phyloP scores from a whole-genome alignment of 2,113 vertebrate genomes.

The Dromiciops gliroides region DNA sequence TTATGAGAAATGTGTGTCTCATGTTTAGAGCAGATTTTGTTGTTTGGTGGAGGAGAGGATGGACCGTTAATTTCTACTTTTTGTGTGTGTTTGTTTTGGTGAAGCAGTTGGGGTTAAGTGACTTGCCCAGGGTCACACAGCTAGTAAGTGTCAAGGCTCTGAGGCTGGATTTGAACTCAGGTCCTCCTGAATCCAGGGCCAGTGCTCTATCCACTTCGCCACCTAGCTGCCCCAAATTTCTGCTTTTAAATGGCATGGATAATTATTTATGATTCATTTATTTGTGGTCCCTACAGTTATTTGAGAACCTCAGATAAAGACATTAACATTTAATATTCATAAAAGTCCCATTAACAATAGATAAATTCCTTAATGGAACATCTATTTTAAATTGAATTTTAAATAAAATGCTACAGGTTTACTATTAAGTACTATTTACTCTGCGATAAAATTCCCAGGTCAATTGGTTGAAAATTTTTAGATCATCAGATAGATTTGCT shows the following conservation, averaged over 20 bases:
- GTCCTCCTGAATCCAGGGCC: no score
- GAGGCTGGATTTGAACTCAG: no score
- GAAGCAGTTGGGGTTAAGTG: no score
- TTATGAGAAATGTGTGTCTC: background rate
- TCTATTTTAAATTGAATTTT: slow-evolving; percentile 48
- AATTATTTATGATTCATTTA: slow-evolving; percentile 31
- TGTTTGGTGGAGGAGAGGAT: background rate
- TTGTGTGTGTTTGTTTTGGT: no score
- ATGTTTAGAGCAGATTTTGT: background rate
- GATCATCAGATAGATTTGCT: slow-evolving; percentile 39
- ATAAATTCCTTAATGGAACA: slow-evolving; percentile 18
- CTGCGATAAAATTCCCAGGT: background rate
- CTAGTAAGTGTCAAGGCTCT: no score
- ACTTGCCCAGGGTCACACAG: no score
- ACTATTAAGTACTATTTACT: slow-evolving; percentile 14
- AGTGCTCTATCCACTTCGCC: no score
- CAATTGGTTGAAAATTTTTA: slow-evolving; percentile 14
- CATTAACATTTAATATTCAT: slow-evolving; percentile 6
- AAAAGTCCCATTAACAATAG: slow-evolving; percentile 34
- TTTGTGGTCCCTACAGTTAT: slow-evolving; percentile 28
- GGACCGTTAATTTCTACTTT: slow-evolving; percentile 8
- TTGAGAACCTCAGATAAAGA: slow-evolving; percentile 13
- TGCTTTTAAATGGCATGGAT: background rate
- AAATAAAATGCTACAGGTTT: background rate
- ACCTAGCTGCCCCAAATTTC: no score